Conservation (phyloP, 2,113 vertebrate species). For the Edolisoma coerulescens region DNA sequence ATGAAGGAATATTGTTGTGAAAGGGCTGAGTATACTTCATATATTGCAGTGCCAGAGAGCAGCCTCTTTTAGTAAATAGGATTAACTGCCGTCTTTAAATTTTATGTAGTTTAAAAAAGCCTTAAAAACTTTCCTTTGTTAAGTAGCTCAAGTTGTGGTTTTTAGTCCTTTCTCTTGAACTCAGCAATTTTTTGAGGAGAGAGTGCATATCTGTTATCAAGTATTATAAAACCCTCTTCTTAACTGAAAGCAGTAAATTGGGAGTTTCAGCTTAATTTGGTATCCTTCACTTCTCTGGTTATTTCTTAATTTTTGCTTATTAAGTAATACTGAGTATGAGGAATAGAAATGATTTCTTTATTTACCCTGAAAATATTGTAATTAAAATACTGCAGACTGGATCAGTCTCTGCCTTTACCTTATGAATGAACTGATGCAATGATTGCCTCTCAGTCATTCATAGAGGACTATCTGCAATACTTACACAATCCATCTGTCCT, state of each 20-base stretch:
- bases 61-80: neutral
- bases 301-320: conserved; percentile 32
- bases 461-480: neutral
- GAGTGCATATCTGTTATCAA: conserved; percentile 4
- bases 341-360: neutral
- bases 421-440: conserved; percentile 9
- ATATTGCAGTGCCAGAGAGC: neutral
- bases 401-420: conserved; percentile 4
- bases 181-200: conserved; percentile 25
- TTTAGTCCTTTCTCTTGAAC: conserved; percentile 37
- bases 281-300: neutral
- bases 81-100: conserved; percentile 34
- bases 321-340: neutral
- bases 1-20: neutral
- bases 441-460: neutral
- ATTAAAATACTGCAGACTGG: conserved; percentile 12
- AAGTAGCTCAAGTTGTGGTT: conserved; percentile 19
- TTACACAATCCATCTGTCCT: neutral
- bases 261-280: neutral
- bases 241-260: neutral
- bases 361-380: neutral
- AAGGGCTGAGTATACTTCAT: neutral
- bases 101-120: neutral
- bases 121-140: neutral
- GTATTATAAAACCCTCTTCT: neutral